A percentile compares a stretch with the other conserved stretches of the same genome.
These are phyloP conservation scores for Proctacanthus coquilletti DNA, from an alignment of 1,140 invertebrate genomes.

Conservation along the genomic window DNA sequence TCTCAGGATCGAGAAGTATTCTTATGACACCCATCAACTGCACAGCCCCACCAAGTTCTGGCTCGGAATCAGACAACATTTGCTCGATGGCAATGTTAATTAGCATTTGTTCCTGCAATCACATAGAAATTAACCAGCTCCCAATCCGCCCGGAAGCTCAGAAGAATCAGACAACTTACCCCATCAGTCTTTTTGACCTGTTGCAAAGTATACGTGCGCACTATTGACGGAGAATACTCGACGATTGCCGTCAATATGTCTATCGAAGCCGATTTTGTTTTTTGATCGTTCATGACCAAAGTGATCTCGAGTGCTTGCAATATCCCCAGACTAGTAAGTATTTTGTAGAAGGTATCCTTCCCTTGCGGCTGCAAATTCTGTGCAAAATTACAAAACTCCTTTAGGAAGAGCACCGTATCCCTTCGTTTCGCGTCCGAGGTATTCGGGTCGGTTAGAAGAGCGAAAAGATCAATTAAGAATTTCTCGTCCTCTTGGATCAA, in stretches of 20 bases:
- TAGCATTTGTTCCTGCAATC: constrained; percentile 75
- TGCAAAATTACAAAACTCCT: constrained; percentile 98
- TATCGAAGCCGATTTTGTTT: constrained; percentile 90
- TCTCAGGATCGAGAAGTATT: constrained; percentile 93
- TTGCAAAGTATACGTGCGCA: constrained; percentile 90
- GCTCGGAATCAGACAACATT: constrained; percentile 73
- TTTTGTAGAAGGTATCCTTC: constrained; percentile 96
- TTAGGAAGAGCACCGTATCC: constrained; percentile 93
- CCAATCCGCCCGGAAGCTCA: too few species aligned
- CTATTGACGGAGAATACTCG: constrained; percentile 93
- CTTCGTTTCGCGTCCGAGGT: constrained; percentile 72
- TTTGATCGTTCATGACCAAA: constrained; percentile 77
- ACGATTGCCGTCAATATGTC: constrained; percentile 98
- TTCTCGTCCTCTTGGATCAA: constrained; percentile 96
- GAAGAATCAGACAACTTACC: constrained; percentile 33
- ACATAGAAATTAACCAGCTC: too few species aligned
- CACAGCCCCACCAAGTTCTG: constrained; percentile 89
- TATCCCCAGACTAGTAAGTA: constrained; percentile 83
- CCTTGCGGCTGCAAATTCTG: constrained; percentile 94
- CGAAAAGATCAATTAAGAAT: constrained; percentile 88
- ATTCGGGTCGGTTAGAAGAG: constrained; percentile 75
- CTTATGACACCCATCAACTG: constrained; percentile 88
- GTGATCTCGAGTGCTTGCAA: constrained; percentile 89
- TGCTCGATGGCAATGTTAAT: constrained; percentile 97
- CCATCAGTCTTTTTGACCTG: constrained; percentile 79